Percentiles rank a stretch among this genome's conserved stretches.
phyloP scores from a whole-genome alignment of 2,888 invertebrate genomes.

The Nymphalis polychloros region DNA sequence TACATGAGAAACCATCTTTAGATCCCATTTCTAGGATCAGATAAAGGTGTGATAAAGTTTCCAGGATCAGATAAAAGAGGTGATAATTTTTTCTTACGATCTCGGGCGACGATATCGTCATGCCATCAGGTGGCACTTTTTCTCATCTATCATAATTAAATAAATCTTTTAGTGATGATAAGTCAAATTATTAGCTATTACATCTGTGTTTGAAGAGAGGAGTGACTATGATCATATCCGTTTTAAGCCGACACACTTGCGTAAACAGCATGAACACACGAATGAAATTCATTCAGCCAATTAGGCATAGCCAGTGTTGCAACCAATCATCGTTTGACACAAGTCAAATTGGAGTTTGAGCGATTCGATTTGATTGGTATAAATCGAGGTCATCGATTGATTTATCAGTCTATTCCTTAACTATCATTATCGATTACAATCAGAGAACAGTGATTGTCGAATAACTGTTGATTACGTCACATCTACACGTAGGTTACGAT shows the following conservation, averaged over 20 bases:
- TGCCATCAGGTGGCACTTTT: no score
- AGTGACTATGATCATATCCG: slow-evolving; percentile 27
- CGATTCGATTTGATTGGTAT: slow-evolving; percentile 74
- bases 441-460: slow-evolving; percentile 14
- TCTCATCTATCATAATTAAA: no score
- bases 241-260: slow-evolving; percentile 22
- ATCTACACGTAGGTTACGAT: background rate
- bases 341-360: slow-evolving; percentile 75
- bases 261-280: slow-evolving; percentile 59
- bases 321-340: slow-evolving; percentile 80
- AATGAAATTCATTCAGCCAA: slow-evolving; percentile 76
- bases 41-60: no score
- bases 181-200: background rate
- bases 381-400: slow-evolving; percentile 75
- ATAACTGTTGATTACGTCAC: background rate
- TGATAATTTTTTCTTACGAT: no score
- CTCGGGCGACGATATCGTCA: no score
- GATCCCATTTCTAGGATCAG: no score
- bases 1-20: no score
- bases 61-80: no score
- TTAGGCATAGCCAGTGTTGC: slow-evolving; percentile 72
- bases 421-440: slow-evolving; percentile 32
- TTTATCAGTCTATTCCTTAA: slow-evolving; percentile 61
- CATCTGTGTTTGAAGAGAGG: background rate
- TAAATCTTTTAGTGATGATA: no score